Percentiles rank a stretch among this genome's conserved stretches.
Conservation (phyloP, 2,888 invertebrate species). For the Erebia aethiops region DNA sequence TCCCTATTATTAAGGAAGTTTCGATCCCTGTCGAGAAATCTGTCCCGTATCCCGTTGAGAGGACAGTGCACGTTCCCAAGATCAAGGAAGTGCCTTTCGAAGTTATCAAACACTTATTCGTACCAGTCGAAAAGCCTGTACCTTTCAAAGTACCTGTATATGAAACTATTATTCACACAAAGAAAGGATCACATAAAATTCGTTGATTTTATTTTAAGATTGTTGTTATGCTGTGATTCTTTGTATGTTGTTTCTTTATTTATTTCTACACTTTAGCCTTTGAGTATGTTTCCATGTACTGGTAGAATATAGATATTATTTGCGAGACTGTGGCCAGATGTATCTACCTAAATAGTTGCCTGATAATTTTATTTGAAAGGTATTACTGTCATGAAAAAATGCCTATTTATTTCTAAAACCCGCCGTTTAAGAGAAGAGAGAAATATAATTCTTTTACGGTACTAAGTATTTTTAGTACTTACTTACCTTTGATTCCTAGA, state of each 20-base stretch:
- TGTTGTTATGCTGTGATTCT: neutral
- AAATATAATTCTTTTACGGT: neutral
- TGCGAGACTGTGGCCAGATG: neutral
- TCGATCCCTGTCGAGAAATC: slow-evolving; percentile 88
- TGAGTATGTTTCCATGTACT: neutral
- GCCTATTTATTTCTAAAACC: neutral
- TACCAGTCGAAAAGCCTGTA: slow-evolving; percentile 86
- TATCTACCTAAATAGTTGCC: neutral
- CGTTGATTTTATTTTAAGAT: slow-evolving; percentile 28
- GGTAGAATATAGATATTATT: neutral
- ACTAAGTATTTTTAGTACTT: neutral
- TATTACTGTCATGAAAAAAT: neutral
- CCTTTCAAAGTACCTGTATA: slow-evolving; percentile 88
- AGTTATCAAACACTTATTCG: slow-evolving; percentile 86
- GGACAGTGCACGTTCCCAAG: slow-evolving; percentile 85
- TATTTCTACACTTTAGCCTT: neutral
- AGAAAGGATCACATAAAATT: slow-evolving; percentile 81
- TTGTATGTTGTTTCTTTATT: neutral
- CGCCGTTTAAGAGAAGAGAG: neutral
- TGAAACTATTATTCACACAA: slow-evolving; percentile 87
- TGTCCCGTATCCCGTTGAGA: slow-evolving; percentile 88
- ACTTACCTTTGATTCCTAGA: neutral
- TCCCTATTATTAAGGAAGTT: slow-evolving; percentile 87
- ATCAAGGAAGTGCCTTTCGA: slow-evolving; percentile 87
- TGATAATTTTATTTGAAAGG: neutral